Evolutionary conservation across 2,888 invertebrate species (phyloP), one percentile per base, ranked within the genome.

Genomic region (Odontothrips loti): DNA sequence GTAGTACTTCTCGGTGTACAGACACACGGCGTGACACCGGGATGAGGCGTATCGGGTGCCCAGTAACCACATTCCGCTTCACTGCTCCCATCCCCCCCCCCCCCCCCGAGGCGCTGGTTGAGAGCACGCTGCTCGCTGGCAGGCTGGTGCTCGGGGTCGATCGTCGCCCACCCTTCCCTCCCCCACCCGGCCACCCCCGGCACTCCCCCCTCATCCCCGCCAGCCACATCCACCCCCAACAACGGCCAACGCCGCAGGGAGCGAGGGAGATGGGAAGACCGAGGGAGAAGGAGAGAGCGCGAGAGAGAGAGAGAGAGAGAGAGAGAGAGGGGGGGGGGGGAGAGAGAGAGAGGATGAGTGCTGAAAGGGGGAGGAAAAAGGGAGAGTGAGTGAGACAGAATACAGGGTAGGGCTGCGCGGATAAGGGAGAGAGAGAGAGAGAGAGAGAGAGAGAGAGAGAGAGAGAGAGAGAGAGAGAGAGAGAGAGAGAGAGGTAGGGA

Each of bases 11-110:
- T 43, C 15, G 58, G 58, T 58, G 58, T 58, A 58, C 58, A 17
- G 20, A 58, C 58, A 58, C 58, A 15, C 15, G 20, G 58, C 11
- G 68, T 23, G 68, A 75, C 27, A 75, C 68, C 58, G 58, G 17
- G 58, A 58, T 43, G 34, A 43, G 58, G 17, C 58, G 58, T 75
- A 75, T 75, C 68, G 68, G 68, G 68, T 75, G 68, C 68, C 68
- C 68, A 75, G 68, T 75, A 75, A 75, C 68, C 68, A 75, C 68
- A 75, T 23, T 75, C 68, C 27, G 23, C 68, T 27, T 12, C 23
- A 75, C 68, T 75, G 68, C 68, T 12, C 68, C 23, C 27, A 9
- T 4, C 68, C 68, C 27, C 27, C 8, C 68, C 68, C 68, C 1
- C 9, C 12, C 68, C 27, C 27, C 68, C 68, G 27, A 3, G 27